Evolutionary conservation across 2,113 vertebrate genomes (phyloP), one percentile per base, ranked within the genome.

Genomic region (Phyllopteryx taeniolatus): DNA sequence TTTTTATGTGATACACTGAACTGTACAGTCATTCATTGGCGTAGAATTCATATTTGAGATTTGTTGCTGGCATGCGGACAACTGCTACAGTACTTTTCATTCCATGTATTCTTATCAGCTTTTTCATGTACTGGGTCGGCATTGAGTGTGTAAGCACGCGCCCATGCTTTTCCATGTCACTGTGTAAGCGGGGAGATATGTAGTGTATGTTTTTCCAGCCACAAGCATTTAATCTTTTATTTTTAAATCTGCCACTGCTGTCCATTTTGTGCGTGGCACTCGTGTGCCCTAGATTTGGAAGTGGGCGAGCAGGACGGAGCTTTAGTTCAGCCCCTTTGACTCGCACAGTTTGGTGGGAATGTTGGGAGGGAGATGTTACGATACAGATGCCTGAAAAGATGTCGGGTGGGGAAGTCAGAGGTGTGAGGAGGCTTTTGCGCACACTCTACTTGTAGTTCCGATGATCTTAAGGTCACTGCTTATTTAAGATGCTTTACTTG

Each of bases 221-320:
- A 79, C 80, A 67, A 82, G 72, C 83, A 79, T 90, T 90, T 91
- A 91, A 91, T 92, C 90, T 93, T 91, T 89, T 81, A 83, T 89
- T 91, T 92, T 85, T 87, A 88, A 91, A 91, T 90, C 90, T 88
- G 83, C 76, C 86, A 79, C 83, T 79, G 88, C 83, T 85, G 83
- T 87, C 79, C 86, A 59, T 84, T 86, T 85, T 85, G 83, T 77
- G 78, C 82, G 59, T 74, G 80, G 76, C 76, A 74, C 79, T 86
- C 74, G 33, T 79, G 71, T 90, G 89, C 70, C 91, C 92, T 88
- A 91, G 87, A 91, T 93, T 87, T 86, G 74, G 60, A 86, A 84
- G 85, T 73, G 87, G 88, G 79, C 76, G 87, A 90, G 84, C 85
- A 77, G 83, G 83, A 73, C 78, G 44, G 80, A 84, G 84, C 79